These are phyloP conservation scores for Paragorgia papillata DNA, from an alignment of 92 coral and sea anemone genomes.

Conservation along the genomic window DNA sequence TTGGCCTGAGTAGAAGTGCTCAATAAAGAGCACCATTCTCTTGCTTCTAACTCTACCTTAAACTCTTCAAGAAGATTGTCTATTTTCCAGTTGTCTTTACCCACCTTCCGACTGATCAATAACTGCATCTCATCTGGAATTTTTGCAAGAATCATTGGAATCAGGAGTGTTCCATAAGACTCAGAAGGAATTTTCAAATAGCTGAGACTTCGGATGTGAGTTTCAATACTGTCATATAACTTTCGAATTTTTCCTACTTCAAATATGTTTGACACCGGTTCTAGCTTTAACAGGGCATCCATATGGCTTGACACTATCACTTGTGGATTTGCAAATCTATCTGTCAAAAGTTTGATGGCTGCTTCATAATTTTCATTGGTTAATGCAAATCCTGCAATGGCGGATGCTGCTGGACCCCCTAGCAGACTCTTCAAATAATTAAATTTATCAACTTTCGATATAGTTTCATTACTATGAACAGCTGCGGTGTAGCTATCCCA, in stretches of 20 bases:
- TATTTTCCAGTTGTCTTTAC: conserved; percentile 19
- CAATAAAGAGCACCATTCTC: conserved; percentile 20
- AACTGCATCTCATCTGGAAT: conserved; percentile 27
- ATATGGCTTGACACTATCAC: conserved; percentile 49
- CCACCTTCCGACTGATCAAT: conserved; percentile 26
- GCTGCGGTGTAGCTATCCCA: no score
- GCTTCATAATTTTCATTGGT: conserved; percentile 40
- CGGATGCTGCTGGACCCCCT: conserved; percentile 46
- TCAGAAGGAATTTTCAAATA: conserved; percentile 11
- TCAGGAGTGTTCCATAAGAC: conserved; percentile 42
- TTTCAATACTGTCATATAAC: conserved; percentile 7
- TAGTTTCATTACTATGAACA: no score
- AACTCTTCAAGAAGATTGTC: conserved; percentile 19
- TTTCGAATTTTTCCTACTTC: no score
- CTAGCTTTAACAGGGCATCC: conserved; percentile 53
- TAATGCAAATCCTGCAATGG: conserved; percentile 47
- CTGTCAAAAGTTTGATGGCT: conserved; percentile 35
- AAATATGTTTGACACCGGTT: no score
- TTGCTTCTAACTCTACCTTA: conserved; percentile 28
- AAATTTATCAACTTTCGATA: no score
- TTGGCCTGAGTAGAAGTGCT: no score
- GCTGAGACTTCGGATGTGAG: conserved; percentile 9
- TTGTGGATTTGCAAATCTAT: conserved; percentile 50
- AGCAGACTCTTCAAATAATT: conserved; percentile 39
- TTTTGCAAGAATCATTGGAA: conserved; percentile 40